phyloP scores from a whole-genome alignment of 1,140 invertebrate genomes.

The Psix sp. region DNA sequence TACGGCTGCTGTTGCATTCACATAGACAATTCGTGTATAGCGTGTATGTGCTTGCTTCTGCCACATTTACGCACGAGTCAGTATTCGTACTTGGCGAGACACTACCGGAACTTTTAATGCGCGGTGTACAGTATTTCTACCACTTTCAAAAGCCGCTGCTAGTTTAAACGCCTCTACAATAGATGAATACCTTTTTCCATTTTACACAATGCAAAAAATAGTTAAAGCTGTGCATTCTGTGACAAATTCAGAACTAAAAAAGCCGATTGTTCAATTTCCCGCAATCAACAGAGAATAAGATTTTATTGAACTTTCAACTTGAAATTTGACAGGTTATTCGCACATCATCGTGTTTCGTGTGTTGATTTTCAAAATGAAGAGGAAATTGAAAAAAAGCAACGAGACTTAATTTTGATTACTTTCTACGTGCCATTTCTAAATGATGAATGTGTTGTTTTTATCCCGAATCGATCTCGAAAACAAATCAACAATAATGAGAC shows the following conservation, averaged over 20 bases:
- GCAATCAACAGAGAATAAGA: not conserved
- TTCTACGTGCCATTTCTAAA: too few relatives aligned
- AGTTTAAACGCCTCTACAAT: slow-evolving; percentile 20
- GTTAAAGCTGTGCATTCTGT: slow-evolving; percentile 3
- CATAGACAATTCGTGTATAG: slow-evolving; percentile 19
- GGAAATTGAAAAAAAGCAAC: too few relatives aligned
- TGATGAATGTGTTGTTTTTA: too few relatives aligned
- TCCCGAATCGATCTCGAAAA: too few relatives aligned
- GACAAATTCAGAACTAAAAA: slow-evolving; percentile 3
- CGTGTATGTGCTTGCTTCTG: slow-evolving; percentile 13
- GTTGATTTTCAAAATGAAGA: too few relatives aligned
- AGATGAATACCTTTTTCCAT: slow-evolving; percentile 19
- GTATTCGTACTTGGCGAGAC: slow-evolving; percentile 26
- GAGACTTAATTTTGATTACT: too few relatives aligned
- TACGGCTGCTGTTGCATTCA: slow-evolving; percentile 28
- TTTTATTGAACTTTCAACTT: too few relatives aligned
- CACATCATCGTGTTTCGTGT: too few relatives aligned
- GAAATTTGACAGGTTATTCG: too few relatives aligned
- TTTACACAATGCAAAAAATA: slow-evolving; percentile 16
- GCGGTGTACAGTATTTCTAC: slow-evolving; percentile 4
- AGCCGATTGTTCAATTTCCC: not conserved
- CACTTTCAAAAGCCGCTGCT: slow-evolving; percentile 21
- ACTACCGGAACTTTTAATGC: slow-evolving; percentile 33
- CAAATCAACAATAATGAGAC: too few relatives aligned
- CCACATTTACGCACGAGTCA: slow-evolving; percentile 33